Evolutionary conservation across 2,113 vertebrate species (phyloP).

Genomic region (Okapia johnstoni): DNA sequence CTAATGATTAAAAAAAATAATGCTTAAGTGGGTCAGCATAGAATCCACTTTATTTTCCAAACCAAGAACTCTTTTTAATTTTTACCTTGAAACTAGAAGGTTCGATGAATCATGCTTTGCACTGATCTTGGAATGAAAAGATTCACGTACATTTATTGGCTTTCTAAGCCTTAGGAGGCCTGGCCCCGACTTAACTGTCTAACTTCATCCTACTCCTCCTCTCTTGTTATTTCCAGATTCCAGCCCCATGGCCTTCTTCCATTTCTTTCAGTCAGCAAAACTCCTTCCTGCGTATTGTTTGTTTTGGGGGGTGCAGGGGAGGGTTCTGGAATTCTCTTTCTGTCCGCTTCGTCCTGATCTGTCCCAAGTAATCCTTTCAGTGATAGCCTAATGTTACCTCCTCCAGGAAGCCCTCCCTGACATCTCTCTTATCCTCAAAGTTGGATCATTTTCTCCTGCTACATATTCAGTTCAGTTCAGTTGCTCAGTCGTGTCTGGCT

Average conservation of each 20-base stretch:
- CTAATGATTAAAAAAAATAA: neutral
- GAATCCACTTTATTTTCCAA: neutral
- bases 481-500: no score
- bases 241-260: neutral
- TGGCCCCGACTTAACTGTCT: fast-evolving
- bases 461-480: neutral
- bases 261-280: neutral
- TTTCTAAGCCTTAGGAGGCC: neutral
- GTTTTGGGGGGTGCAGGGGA: neutral
- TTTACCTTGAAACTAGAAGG: neutral
- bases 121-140: neutral
- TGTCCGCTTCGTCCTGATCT: neutral
- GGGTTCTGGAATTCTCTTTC: neutral
- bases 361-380: neutral
- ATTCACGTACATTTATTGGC: no score
- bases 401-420: neutral
- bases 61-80: neutral
- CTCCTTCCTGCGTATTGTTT: neutral
- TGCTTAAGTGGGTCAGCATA: neutral
- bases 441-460: neutral
- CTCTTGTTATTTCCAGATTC: neutral
- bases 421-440: neutral
- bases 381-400: neutral
- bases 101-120: neutral
- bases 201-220: fast-evolving